Base-by-base conservation (phyloP, 2,113 vertebrate species). In the Leptosomus discolor region DNA sequence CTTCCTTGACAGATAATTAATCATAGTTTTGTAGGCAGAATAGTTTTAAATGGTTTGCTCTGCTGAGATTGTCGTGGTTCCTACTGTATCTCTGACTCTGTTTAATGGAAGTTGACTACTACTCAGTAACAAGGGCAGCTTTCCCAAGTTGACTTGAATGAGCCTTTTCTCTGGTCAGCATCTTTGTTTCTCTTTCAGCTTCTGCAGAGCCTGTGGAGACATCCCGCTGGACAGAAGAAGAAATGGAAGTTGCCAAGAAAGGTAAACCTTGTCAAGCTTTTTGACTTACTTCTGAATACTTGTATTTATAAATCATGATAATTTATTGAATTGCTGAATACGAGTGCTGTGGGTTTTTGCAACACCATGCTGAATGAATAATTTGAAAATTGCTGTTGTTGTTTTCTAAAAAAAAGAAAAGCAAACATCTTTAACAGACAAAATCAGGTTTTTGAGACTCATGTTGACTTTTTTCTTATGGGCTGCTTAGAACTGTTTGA, bases 171-270 rank as follows among this genome's bases (percentile, higher is more conserved):
- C 46, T 98, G 80, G 97, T 74, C 73, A 56, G 26, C 60, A 78
- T 94, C 78, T 77, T 74, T 96, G 37, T 93, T 97, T 97, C 46
- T 97, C 95, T 97, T 98, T 98, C 98, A 99, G 99, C 98, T 97
- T 98, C 98, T 78, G 94, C 98, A 82, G 99, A 99, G 97, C 98
- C 99, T 75, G 99, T 99, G 96, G 99, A 99, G 98, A 99, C 99
- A 93, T 99, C 99, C 94, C 99, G 99, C 97, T 99, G 99, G 99
- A 99, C 99, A 93, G 99, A 99, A 98, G 99, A 99, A 98, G 99
- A 99, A 98, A 99, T 99, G 99, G 99, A 99, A 98, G 99, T 99
- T 68, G 99, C 99, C 97, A 99, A 99, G 98, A 99, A 99, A 99
- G 99, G 99, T 99, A 99, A 97, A 48, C 39, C 94, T 84, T 61